phyloP scores from a whole-genome alignment of 2,113 vertebrate species.

The Eidolon helvum region DNA sequence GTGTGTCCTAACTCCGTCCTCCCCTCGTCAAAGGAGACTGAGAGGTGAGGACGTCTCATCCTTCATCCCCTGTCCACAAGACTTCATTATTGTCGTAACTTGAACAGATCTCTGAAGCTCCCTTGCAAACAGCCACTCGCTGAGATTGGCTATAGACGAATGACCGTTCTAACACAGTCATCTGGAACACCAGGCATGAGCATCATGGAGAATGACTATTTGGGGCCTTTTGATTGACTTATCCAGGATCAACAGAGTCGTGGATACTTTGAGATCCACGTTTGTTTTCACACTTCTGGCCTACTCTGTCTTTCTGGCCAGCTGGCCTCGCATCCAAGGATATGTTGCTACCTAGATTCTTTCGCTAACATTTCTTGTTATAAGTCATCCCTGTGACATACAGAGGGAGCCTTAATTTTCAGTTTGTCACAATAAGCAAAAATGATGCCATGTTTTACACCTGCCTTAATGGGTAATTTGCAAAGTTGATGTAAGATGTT shows the following conservation, averaged over 20 bases:
- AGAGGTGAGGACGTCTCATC: background rate
- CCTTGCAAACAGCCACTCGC: background rate
- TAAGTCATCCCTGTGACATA: background rate
- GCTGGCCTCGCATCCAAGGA: background rate
- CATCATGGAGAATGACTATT: background rate
- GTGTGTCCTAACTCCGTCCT: background rate
- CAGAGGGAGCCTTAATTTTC: slow-evolving; percentile 44
- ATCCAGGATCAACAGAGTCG: background rate
- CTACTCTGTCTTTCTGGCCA: slow-evolving; percentile 7
- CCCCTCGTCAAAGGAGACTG: background rate
- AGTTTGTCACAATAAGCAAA: slow-evolving; percentile 22
- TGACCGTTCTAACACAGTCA: background rate
- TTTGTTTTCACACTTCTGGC: slow-evolving; percentile 52
- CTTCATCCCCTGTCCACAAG: background rate
- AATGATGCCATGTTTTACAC: slow-evolving; percentile 37
- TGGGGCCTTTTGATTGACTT: background rate
- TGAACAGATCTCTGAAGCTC: background rate
- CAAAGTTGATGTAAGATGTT: slow-evolving; percentile 63
- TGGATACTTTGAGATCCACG: background rate
- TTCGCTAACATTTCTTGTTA: slow-evolving; percentile 3
- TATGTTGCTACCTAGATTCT: background rate
- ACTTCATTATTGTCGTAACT: background rate
- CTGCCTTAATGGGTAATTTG: slow-evolving; percentile 59
- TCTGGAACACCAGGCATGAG: background rate
- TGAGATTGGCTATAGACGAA: background rate